Evolutionary conservation across 1,140 invertebrate genomes (phyloP).

Genomic region (Bilobella aurantiaca): DNA sequence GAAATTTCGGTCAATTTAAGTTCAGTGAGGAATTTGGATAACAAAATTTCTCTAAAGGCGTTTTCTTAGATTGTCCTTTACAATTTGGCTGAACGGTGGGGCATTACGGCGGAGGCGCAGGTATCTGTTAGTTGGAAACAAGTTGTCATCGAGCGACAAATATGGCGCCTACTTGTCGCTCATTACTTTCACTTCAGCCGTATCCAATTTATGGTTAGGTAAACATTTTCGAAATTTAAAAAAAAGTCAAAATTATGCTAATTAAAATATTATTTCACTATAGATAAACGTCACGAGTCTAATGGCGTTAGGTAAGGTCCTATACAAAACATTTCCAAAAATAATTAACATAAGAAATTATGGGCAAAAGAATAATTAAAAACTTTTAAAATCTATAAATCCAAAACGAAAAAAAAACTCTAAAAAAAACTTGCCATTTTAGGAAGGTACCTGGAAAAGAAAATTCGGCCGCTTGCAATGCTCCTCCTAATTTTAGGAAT

Average conservation of each 20-base stretch:
- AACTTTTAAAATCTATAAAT: not conserved
- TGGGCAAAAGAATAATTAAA: no score
- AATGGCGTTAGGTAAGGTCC: constrained; percentile 15
- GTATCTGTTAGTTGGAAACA: constrained; percentile 15
- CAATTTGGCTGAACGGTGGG: not conserved
- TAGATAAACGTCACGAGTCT: constrained; percentile 12
- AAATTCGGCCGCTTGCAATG: not conserved
- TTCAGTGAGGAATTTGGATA: not conserved
- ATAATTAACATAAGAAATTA: no score
- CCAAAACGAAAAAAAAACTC: not conserved
- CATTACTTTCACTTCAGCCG: constrained; percentile 17
- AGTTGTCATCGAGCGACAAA: constrained; percentile 8
- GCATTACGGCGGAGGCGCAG: not conserved
- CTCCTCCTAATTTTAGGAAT: not conserved
- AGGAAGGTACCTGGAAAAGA: not conserved
- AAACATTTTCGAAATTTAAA: no score
- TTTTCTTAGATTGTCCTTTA: not conserved
- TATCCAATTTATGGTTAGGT: not conserved
- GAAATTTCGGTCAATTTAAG: not conserved
- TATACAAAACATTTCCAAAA: no score
- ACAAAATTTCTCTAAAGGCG: not conserved
- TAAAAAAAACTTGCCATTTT: not conserved
- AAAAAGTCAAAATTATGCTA: no score
- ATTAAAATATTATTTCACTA: no score
- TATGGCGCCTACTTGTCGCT: constrained; percentile 13